phyloP scores from a whole-genome alignment of 1,140 invertebrate species.

The Drosophila pectinifera region DNA sequence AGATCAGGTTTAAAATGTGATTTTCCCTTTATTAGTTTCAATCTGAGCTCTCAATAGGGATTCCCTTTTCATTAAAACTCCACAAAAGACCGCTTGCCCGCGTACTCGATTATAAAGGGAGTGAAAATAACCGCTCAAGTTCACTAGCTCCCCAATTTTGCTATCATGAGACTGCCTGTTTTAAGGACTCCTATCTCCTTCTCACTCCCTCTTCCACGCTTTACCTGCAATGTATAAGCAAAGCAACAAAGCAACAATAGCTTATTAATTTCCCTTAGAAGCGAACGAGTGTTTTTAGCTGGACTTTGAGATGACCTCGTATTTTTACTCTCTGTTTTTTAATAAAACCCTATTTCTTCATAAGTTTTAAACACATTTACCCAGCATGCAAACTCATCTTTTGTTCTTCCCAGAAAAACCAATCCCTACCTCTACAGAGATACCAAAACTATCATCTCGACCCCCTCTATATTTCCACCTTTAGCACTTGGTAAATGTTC shows the following conservation, averaged over 20 bases:
- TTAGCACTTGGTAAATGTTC: slow-evolving; percentile 57
- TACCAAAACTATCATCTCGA: slow-evolving; percentile 5
- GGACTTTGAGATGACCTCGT: too few species aligned
- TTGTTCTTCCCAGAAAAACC: background rate
- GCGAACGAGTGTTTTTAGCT: background rate
- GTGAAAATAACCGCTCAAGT: accelerated
- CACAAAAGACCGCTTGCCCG: too few species aligned
- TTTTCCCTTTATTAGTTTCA: too few species aligned
- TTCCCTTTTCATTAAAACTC: background rate
- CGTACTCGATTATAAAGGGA: too few species aligned
- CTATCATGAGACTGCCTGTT: too few species aligned
- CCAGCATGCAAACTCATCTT: background rate
- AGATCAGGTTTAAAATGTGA: background rate
- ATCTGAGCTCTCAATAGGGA: background rate
- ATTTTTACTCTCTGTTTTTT: too few species aligned
- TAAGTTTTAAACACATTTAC: background rate
- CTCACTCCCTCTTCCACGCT: background rate
- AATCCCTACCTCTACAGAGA: background rate
- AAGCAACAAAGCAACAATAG: background rate
- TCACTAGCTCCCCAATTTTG: too few species aligned
- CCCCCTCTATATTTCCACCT: slow-evolving; percentile 2
- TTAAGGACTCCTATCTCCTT: background rate
- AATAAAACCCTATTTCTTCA: background rate
- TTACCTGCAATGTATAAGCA: background rate
- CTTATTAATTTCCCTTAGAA: background rate